Base-by-base conservation (phyloP, 2,888 invertebrate species). In the Apamea crenata region DNA sequence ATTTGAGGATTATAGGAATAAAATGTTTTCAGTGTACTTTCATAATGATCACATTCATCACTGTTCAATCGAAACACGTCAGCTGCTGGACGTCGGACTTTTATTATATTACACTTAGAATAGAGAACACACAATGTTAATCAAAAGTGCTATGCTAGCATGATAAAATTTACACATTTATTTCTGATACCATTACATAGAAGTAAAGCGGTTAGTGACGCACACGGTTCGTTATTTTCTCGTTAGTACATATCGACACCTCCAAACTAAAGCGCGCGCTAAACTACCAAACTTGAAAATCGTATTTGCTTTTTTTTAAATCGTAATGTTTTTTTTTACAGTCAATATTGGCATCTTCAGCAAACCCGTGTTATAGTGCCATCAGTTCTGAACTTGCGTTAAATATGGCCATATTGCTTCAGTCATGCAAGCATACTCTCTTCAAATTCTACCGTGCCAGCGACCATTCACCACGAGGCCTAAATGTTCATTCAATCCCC, bases 181-280 rank as follows among this genome's bases (percentile, higher is more conserved):
- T 44, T 6, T 80, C 1, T 72, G 16, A n/a, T 16, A 74, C 79
- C 81, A 72, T 10, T 44, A 29, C 61, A 78, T 36, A 77, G 50
- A 73, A 59, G 44, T 78, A 56, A 83, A 83, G 85, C 87, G 67
- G 69, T 87, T 82, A 85, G 80, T 78, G 74, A 81, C 87, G 76
- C 77, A 78, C 78, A 61, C 70, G n/a, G 29, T n/a, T 25, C 36
- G 69, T 83, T 87, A 83, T 76, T 75, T 10, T 44, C 56, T 56
- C 65, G 65, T 80, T 77, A 80, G 77, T 83, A 53, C 44, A 32
- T 67, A 73, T 85, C 83, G 86, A 85, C 80, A 85, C 83, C 86
- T 86, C 70, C 70, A 63, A 72, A 74, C 67, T 74, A 47, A 80
- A 81, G 76, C 68, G 47, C 77, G 32, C 47, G 47, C 18, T 68